Evolutionary conservation across 92 coral and sea anemone species (phyloP).

Genomic region (Pocillopora grandis): DNA sequence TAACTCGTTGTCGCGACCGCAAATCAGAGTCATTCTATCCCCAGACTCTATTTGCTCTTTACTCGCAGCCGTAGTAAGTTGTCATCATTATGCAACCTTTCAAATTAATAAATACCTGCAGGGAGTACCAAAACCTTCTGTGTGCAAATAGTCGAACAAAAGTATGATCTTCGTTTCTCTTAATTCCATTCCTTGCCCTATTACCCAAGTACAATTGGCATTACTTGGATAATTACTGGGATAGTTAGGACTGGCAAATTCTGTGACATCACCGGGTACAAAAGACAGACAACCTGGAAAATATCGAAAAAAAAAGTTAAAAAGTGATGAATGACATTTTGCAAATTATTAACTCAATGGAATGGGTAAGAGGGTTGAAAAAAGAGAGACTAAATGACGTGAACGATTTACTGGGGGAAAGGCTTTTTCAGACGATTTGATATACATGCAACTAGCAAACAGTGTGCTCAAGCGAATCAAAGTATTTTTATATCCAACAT

Average conservation of each 20-base stretch:
- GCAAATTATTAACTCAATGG: too few relatives aligned
- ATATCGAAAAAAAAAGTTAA: not conserved
- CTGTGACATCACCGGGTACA: not conserved
- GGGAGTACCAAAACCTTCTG: not conserved
- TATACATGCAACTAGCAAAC: too few relatives aligned
- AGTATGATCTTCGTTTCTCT: not conserved
- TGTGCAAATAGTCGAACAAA: conserved; percentile 1
- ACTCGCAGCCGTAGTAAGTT: not conserved
- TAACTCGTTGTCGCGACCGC: too few relatives aligned
- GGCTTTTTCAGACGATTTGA: too few relatives aligned
- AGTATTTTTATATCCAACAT: too few relatives aligned
- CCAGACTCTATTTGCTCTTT: too few relatives aligned
- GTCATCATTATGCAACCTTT: not conserved
- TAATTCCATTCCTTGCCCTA: not conserved
- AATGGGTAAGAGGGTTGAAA: too few relatives aligned
- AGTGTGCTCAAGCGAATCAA: too few relatives aligned
- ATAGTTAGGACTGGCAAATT: conserved; percentile 2
- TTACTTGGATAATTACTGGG: conserved; percentile 12
- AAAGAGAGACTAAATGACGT: too few relatives aligned
- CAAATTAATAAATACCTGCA: not conserved
- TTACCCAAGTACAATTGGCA: conserved; percentile 8
- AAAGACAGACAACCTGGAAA: not conserved
- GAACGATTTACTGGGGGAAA: too few relatives aligned
- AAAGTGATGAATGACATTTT: too few relatives aligned
- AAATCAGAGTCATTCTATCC: too few relatives aligned